A percentile compares a stretch with the other conserved stretches of the same genome.
phyloP scores from a whole-genome alignment of 2,888 invertebrate species.

The Synergus umbraculus region DNA sequence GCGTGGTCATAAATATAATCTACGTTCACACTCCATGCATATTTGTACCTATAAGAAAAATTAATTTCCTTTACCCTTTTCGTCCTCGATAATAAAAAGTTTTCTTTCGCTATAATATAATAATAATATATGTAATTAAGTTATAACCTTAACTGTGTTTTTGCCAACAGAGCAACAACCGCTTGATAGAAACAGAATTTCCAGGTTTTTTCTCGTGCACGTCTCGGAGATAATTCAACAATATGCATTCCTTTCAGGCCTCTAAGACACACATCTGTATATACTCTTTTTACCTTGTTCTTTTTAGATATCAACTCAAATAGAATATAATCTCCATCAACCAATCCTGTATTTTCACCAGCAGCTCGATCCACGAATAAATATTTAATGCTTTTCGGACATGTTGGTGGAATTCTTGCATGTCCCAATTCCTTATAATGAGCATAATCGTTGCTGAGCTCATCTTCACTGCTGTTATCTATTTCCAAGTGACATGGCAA shows the following conservation, averaged over 20 bases:
- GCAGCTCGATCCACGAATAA: slow-evolving; percentile 60
- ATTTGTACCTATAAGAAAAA: slow-evolving; percentile 64
- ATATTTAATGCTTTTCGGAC: background rate
- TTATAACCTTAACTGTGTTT: slow-evolving; percentile 70
- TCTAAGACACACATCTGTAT: slow-evolving; percentile 65
- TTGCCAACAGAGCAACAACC: slow-evolving; percentile 68
- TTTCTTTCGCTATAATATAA: background rate
- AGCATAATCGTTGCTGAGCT: slow-evolving; percentile 59
- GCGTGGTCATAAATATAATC: slow-evolving; percentile 73
- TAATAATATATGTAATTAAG: too few species aligned
- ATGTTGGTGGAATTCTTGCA: slow-evolving; percentile 62
- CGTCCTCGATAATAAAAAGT: background rate
- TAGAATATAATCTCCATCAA: slow-evolving; percentile 68
- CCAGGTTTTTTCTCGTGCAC: slow-evolving; percentile 68
- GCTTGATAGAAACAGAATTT: slow-evolving; percentile 73
- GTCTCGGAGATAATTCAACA: slow-evolving; percentile 59
- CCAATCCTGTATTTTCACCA: slow-evolving; percentile 68
- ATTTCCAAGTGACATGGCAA: slow-evolving; percentile 59
- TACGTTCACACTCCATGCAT: slow-evolving; percentile 67
- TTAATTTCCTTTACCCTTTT: background rate
- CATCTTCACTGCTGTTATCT: slow-evolving; percentile 51
- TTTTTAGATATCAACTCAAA: slow-evolving; percentile 58
- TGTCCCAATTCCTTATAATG: slow-evolving; percentile 68
- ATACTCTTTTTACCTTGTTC: slow-evolving; percentile 52
- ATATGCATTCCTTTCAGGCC: slow-evolving; percentile 72